phyloP scores from a whole-genome alignment of 2,888 invertebrate genomes.

The Euzophera pinguis region DNA sequence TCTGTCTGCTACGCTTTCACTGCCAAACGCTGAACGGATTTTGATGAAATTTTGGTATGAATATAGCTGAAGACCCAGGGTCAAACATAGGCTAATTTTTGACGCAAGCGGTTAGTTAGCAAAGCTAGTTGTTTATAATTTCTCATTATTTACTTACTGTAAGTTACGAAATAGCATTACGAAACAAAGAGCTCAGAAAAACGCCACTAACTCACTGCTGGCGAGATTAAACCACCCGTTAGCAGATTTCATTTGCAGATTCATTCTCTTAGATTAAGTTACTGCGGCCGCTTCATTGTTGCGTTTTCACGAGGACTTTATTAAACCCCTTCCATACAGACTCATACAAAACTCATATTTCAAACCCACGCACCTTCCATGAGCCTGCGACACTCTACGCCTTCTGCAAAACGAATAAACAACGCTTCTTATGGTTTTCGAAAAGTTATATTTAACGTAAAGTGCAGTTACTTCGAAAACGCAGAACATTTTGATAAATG shows the following conservation, averaged over 20 bases:
- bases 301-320: constrained; percentile 65
- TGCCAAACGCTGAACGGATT: too few species aligned
- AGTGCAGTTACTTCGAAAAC: constrained; percentile 24
- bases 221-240: constrained; percentile 48
- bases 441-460: constrained; percentile 40
- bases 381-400: constrained; percentile 22
- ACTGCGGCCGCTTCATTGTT: constrained; percentile 56
- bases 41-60: too few species aligned
- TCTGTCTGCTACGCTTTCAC: too few species aligned
- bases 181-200: constrained; percentile 23
- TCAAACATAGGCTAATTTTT: too few species aligned
- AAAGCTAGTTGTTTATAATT: neutral
- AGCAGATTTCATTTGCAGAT: constrained; percentile 62
- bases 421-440: constrained; percentile 47
- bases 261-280: constrained; percentile 67
- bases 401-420: constrained; percentile 51
- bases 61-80: too few species aligned
- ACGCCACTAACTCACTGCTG: constrained; percentile 25
- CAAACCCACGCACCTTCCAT: constrained; percentile 45
- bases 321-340: constrained; percentile 56
- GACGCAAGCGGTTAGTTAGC: too few species aligned
- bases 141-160: neutral
- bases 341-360: constrained; percentile 36
- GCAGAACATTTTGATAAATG: constrained; percentile 24
- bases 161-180: neutral